phyloP scores from a whole-genome alignment of 2,888 invertebrate species.

The Chloroclysta siterata region DNA sequence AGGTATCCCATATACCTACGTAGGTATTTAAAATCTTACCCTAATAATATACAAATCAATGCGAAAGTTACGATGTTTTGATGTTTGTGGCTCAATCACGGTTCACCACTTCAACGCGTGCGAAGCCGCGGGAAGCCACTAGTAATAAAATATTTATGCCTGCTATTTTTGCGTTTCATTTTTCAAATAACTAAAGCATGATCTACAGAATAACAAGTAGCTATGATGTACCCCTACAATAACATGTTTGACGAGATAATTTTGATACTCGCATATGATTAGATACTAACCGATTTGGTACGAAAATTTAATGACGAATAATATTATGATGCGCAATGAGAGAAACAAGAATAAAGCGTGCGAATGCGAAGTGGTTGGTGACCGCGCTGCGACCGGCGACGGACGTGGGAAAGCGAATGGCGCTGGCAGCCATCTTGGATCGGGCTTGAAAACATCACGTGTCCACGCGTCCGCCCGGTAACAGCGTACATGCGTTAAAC shows the following conservation, averaged over 20 bases:
- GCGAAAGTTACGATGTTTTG: too few relatives aligned
- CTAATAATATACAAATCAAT: too few relatives aligned
- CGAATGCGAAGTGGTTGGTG: slow-evolving; percentile 68
- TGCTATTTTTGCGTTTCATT: too few relatives aligned
- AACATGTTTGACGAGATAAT: neutral
- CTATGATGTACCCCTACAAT: too few relatives aligned
- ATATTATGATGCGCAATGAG: slow-evolving; percentile 65
- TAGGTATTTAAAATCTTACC: too few relatives aligned
- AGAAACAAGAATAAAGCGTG: slow-evolving; percentile 72
- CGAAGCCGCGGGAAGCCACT: too few relatives aligned
- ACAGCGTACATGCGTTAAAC: slow-evolving; percentile 74
- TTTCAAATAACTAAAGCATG: too few relatives aligned
- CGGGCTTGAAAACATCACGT: slow-evolving; percentile 76
- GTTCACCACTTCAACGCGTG: too few relatives aligned
- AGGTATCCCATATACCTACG: too few relatives aligned
- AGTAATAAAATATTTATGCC: too few relatives aligned
- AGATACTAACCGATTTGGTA: slow-evolving; percentile 23
- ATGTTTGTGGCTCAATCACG: too few relatives aligned
- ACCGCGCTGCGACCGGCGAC: slow-evolving; percentile 54
- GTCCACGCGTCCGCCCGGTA: slow-evolving; percentile 79
- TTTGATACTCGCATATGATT: neutral
- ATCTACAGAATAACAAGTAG: too few relatives aligned
- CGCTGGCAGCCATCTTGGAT: slow-evolving; percentile 78
- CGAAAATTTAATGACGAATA: slow-evolving; percentile 62
- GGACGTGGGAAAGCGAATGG: slow-evolving; percentile 83